Percentiles rank a stretch among this genome's conserved stretches.
Conservation (phyloP, 2,888 invertebrate species). For the Emesis castigata region DNA sequence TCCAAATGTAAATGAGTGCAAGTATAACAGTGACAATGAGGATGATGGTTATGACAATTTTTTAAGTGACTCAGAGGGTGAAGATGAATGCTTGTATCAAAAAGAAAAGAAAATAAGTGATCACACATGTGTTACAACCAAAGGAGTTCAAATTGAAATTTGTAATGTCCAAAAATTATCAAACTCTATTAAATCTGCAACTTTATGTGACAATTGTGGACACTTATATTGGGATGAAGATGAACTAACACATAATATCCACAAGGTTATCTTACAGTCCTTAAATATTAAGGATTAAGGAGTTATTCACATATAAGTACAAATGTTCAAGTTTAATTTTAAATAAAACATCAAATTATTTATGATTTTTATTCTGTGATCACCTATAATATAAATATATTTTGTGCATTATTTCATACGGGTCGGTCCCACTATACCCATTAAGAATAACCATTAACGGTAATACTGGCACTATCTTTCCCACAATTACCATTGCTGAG, state of each 20-base stretch:
- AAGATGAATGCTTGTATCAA: conserved; percentile 75
- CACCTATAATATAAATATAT: neutral
- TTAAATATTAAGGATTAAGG: neutral
- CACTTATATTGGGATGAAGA: conserved; percentile 93
- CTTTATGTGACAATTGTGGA: conserved; percentile 93
- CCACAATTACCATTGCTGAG: too few relatives aligned
- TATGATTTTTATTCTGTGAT: neutral
- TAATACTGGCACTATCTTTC: too few relatives aligned
- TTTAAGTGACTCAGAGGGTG: conserved; percentile 81
- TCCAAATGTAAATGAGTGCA: conserved; percentile 55
- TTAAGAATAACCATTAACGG: too few relatives aligned
- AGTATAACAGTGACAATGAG: conserved; percentile 71
- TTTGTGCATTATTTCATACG: too few relatives aligned
- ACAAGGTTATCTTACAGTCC: conserved; percentile 72
- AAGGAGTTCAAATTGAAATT: conserved; percentile 87
- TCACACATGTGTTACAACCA: conserved; percentile 83
- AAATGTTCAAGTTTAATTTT: neutral
- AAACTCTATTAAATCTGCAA: conserved; percentile 86
- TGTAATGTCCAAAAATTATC: conserved; percentile 82
- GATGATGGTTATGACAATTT: conserved; percentile 79
- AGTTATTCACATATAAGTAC: neutral
- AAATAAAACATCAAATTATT: neutral
- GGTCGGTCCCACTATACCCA: too few relatives aligned
- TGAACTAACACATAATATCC: conserved; percentile 74
- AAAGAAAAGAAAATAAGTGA: conserved; percentile 69